Percentiles rank a stretch among this genome's conserved stretches.
Evolutionary conservation across 2,797 vertebrate species (phyloP).

Genomic region (Leptoclinus maculatus): DNA sequence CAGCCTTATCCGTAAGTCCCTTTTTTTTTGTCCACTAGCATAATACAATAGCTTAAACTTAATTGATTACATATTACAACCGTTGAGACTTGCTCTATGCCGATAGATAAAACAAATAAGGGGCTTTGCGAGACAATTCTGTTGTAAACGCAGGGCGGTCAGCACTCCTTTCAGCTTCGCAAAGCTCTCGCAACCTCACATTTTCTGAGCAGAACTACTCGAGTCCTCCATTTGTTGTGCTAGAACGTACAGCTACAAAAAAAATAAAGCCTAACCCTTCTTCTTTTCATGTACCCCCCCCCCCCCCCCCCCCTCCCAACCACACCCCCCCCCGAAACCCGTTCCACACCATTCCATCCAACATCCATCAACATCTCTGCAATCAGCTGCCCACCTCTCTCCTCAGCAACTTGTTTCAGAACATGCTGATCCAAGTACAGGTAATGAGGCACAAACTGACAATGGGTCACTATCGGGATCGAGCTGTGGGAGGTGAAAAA

Average conservation of each 20-base stretch:
- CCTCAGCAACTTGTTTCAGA: conserved; percentile 56
- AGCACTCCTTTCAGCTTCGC: not conserved
- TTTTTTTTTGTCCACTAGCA: not conserved
- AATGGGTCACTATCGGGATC: conserved; percentile 54
- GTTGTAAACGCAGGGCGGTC: not conserved
- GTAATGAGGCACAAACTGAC: conserved; percentile 62
- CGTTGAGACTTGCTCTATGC: not conserved
- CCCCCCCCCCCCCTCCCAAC: conserved; percentile 19
- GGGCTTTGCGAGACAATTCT: not conserved
- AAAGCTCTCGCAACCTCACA: conserved; percentile 2
- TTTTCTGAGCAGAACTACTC: conserved; percentile 7
- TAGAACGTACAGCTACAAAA: not conserved
- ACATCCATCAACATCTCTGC: conserved; percentile 53
- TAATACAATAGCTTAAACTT: not conserved
- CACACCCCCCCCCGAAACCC: conserved; percentile 1
- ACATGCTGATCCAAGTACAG: conserved; percentile 56
- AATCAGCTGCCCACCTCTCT: conserved; percentile 31
- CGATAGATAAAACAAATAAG: conserved; percentile 6
- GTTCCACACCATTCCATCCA: conserved; percentile 30
- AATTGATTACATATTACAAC: not conserved
- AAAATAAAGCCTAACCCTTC: conserved; percentile 21
- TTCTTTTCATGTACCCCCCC: conserved; percentile 11
- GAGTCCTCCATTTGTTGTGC: conserved; percentile 11
- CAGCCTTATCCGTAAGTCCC: not conserved
- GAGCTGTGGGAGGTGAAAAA: conserved; percentile 45